Percentiles rank a stretch among this genome's conserved stretches.
Conservation (phyloP, 2,888 invertebrate species). For the Epinotia demarniana region DNA sequence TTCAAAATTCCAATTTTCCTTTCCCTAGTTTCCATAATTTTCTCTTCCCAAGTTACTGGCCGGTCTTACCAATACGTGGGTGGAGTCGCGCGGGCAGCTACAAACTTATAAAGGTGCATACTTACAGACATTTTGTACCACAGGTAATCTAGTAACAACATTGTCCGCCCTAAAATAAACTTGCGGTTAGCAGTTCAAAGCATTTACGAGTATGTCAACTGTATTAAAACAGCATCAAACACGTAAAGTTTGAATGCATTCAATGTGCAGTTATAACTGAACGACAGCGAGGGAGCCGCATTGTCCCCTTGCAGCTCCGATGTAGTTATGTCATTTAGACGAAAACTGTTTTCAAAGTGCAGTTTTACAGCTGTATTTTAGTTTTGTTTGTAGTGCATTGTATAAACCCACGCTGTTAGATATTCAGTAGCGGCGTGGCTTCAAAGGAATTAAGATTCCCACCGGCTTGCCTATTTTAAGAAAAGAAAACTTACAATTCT, state of each 20-base stretch:
- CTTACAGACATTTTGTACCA: background rate
- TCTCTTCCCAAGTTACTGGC: too few relatives aligned
- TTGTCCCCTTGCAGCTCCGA: background rate
- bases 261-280: background rate
- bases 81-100: too few relatives aligned
- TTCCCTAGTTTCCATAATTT: too few relatives aligned
- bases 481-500: too few relatives aligned
- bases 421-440: too few relatives aligned
- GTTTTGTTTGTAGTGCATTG: background rate
- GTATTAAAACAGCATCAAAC: constrained; percentile 5
- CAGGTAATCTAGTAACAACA: background rate
- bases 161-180: constrained; percentile 8
- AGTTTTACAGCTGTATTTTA: background rate
- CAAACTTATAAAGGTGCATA: too few relatives aligned
- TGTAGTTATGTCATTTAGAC: background rate
- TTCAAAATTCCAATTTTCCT: too few relatives aligned
- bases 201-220: background rate
- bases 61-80: too few relatives aligned
- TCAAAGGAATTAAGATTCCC: too few relatives aligned
- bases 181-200: constrained; percentile 7
- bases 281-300: background rate
- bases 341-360: background rate
- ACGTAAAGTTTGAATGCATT: background rate
- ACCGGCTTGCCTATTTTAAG: too few relatives aligned
- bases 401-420: too few relatives aligned